Evolutionary conservation across 2,113 vertebrate species (phyloP).

Genomic region (Nesoenas mayeri): DNA sequence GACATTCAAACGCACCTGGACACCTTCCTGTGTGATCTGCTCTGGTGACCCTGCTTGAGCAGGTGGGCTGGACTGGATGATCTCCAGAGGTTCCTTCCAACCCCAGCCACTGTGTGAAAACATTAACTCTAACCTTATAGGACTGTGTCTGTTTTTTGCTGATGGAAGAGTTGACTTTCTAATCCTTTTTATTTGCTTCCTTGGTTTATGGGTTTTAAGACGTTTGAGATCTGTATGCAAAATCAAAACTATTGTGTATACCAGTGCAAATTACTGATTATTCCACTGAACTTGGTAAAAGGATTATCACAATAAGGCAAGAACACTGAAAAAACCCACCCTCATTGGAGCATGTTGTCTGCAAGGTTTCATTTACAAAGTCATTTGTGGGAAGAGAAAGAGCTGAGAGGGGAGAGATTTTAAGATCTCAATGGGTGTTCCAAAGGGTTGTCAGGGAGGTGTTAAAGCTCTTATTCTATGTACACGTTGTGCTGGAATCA

Average conservation of each 20-base stretch:
- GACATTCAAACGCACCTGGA: too few species aligned
- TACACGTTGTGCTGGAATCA: rapidly evolving
- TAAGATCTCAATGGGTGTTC: neutral
- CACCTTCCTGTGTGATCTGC: too few species aligned
- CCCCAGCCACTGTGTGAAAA: too few species aligned
- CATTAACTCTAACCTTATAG: neutral
- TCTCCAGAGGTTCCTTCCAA: too few species aligned
- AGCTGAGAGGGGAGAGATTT: neutral
- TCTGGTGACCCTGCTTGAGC: too few species aligned
- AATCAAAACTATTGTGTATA: neutral
- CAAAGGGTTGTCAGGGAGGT: neutral
- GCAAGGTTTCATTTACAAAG: neutral
- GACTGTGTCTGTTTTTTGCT: neutral
- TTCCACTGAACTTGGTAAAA: neutral
- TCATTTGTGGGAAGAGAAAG: neutral
- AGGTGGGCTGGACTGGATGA: too few species aligned
- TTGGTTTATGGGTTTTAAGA: neutral
- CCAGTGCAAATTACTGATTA: neutral
- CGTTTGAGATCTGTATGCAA: neutral
- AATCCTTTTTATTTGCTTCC: neutral
- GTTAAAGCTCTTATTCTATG: neutral
- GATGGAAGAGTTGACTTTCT: neutral
- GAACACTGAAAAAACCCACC: neutral
- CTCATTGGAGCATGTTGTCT: neutral
- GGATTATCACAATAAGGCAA: neutral